phyloP scores from a whole-genome alignment of 2,888 invertebrate genomes.

The Nineta flava region DNA sequence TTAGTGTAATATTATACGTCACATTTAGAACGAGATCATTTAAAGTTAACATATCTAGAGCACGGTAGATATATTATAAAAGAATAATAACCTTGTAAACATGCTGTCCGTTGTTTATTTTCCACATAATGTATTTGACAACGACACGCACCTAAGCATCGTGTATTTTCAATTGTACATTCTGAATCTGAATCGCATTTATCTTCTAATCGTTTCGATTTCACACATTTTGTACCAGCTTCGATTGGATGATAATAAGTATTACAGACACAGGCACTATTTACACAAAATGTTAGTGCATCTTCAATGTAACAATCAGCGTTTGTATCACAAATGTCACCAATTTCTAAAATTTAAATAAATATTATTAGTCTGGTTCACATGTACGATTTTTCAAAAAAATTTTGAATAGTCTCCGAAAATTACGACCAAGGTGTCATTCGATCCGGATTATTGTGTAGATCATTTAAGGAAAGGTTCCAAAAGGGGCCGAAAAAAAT shows the following conservation, averaged over 20 bases:
- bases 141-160: conserved; percentile 21
- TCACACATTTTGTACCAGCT: conserved; percentile 5
- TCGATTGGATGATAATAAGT: conserved; percentile 1
- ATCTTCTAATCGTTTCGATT: background rate
- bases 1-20: too few species aligned
- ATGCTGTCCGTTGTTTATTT: conserved; percentile 18
- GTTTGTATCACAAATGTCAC: background rate
- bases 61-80: too few species aligned
- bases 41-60: too few species aligned
- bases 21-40: too few species aligned
- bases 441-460: too few species aligned
- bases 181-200: background rate
- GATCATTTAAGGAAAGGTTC: too few species aligned
- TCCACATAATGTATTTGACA: conserved; percentile 20
- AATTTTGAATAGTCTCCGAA: too few species aligned
- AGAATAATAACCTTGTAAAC: conserved; percentile 24
- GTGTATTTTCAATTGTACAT: conserved; percentile 2
- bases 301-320: conserved; percentile 4
- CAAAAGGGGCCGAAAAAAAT: too few species aligned
- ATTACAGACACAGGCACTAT: conserved; percentile 1
- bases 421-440: too few species aligned
- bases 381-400: too few species aligned
- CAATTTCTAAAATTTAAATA: conserved; percentile 1
- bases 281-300: conserved; percentile 4
- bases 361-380: background rate